Evolutionary conservation across 1,140 invertebrate species (phyloP), one percentile per base, ranked within the genome.

Genomic region (Drosophila pruinosa): DNA sequence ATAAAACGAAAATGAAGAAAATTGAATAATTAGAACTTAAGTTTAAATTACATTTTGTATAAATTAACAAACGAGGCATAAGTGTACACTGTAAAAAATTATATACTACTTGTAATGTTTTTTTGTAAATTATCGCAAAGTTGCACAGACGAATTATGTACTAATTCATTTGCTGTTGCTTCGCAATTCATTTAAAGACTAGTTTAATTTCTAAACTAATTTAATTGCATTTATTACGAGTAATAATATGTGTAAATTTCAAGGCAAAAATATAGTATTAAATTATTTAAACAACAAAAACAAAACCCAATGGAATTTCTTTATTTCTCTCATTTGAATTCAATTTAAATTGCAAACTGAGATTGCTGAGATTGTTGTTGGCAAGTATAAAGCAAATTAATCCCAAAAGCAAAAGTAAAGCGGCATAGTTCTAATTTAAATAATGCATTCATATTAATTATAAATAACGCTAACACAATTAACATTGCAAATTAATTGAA

Each of bases 201-300:
- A 82, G 74, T 75, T 82, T 86, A 81, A 86, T 81, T 88, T 86
- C 63, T 75, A 86, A 86, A 88, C 88, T 88, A 86, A 65, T 86
- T 86, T 78, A 85, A 75, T 74, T 54, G 74, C 80, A 89, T 89
- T 89, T 74, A 65, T 69, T 78, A 80, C 53, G 34, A 59, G 14
- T 50, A 50, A 50, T 48, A 50, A 67, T 79, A 83, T 80, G 64
- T 86, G 76, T 86, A 89, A 70, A 86, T 81, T 85, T 70, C 63
- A 86, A 73, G 69, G 72, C 81, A 80, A 85, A 72, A 81, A 86
- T 79, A 78, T 88, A 83, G 83, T 69, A 88, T 78, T 88, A 74
- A 86, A 88, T 89, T 89, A 88, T 83, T 85, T 85, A 80, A 85
- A 81, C 56, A 57, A 28, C 4, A 19, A 57, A 36, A 45, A 22